phyloP scores from a whole-genome alignment of 2,797 vertebrate species.

The Acanthopagrus latus region DNA sequence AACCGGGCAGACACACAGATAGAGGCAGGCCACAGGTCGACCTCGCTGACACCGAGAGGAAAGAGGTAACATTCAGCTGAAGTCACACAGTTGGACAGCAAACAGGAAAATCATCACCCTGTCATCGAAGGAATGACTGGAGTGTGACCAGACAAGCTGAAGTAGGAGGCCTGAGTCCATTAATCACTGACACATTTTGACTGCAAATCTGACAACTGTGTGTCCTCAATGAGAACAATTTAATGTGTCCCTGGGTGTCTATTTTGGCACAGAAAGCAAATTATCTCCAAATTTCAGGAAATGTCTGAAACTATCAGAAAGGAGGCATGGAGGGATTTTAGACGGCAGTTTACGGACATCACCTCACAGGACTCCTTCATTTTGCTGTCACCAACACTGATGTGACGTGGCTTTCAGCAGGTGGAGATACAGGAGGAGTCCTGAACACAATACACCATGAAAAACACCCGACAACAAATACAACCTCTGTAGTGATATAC shows the following conservation, averaged over 20 bases:
- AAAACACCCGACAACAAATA: neutral
- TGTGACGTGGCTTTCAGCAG: no score
- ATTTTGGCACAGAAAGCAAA: neutral
- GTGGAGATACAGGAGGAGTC: no score
- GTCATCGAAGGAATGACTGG: neutral
- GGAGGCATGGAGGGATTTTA: neutral
- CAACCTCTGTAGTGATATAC: neutral
- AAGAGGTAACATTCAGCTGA: conserved; percentile 8
- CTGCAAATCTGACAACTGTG: neutral
- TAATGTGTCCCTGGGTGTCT: no score
- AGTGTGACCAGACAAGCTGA: neutral
- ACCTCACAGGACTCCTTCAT: no score
- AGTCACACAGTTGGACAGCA: conserved; percentile 9
- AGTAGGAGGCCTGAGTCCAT: neutral
- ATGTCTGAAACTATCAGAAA: neutral
- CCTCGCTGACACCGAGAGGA: neutral
- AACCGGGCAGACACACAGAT: neutral
- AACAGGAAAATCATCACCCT: neutral
- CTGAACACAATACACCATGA: neutral
- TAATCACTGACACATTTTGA: neutral
- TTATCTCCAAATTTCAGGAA: neutral
- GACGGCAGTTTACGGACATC: neutral
- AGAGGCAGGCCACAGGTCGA: neutral
- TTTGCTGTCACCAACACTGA: no score
- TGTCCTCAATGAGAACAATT: neutral